Conservation (phyloP, 2,797 vertebrate genomes). For the Ambastaia sidthimunki region DNA sequence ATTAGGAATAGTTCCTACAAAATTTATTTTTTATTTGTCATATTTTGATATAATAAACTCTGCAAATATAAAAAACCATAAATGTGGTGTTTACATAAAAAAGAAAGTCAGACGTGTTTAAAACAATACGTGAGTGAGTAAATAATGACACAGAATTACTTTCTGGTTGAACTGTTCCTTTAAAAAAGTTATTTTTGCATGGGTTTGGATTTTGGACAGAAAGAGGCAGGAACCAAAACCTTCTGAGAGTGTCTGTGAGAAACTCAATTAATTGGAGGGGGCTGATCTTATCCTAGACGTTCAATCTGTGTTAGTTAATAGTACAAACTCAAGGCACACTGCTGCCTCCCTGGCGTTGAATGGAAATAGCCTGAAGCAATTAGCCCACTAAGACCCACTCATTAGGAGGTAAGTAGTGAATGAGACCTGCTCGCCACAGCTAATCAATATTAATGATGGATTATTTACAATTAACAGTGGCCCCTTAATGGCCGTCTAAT, state of each 20-base stretch:
- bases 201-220: neutral
- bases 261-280: conserved; percentile 36
- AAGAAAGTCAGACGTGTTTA: no score
- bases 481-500: conserved; percentile 59
- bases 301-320: conserved; percentile 46
- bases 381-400: conserved; percentile 62
- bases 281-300: conserved; percentile 35
- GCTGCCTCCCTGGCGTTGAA: conserved; percentile 44
- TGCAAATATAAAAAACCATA: no score
- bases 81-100: no score
- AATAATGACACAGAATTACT: no score
- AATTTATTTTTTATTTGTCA: no score
- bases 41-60: no score
- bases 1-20: no score
- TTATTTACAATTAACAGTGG: conserved; percentile 68
- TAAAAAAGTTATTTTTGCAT: neutral
- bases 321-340: conserved; percentile 37
- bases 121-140: no score
- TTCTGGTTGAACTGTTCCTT: no score
- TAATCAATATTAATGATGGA: conserved; percentile 69
- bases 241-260: conserved; percentile 22
- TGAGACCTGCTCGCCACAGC: conserved; percentile 56
- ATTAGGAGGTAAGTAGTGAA: conserved; percentile 63
- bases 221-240: conserved; percentile 5
- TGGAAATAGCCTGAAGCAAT: conserved; percentile 60